Evolutionary conservation across 2,113 vertebrate species (phyloP).

Genomic region (Sphyrna mokarran): DNA sequence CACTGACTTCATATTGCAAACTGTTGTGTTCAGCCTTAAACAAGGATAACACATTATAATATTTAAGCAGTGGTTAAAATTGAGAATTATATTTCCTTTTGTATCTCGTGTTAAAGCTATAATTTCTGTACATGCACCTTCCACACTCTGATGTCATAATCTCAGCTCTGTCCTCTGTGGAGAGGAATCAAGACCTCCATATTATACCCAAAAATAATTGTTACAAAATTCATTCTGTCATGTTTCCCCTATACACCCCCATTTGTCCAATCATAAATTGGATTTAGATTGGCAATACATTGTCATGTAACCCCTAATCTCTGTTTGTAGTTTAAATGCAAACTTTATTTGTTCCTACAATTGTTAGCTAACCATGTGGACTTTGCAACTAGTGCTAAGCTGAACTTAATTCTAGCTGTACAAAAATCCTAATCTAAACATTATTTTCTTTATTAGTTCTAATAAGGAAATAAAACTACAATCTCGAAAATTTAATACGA

Average conservation of each 20-base stretch:
- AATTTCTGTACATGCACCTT: neutral
- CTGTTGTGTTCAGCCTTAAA: neutral
- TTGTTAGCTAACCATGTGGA: neutral
- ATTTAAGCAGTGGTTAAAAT: neutral
- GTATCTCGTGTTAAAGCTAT: neutral
- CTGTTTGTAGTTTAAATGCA: neutral
- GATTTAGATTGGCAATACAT: neutral
- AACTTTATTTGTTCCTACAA: neutral
- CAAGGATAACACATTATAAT: neutral
- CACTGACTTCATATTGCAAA: neutral
- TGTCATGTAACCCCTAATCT: neutral
- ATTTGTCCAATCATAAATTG: neutral
- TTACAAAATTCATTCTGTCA: neutral
- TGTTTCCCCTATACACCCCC: neutral
- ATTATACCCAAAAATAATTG: neutral
- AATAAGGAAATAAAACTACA: neutral
- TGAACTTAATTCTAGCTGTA: neutral
- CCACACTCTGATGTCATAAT: neutral
- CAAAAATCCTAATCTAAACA: neutral
- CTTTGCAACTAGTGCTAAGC: neutral
- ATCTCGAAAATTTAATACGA: neutral
- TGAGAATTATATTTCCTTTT: neutral
- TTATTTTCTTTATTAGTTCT: neutral
- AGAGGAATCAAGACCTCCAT: neutral
- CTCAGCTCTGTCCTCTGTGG: neutral